A percentile compares a stretch with the other conserved stretches of the same genome.
Evolutionary conservation across 2,113 vertebrate species (phyloP).

Genomic region (Pterocles gutturalis): DNA sequence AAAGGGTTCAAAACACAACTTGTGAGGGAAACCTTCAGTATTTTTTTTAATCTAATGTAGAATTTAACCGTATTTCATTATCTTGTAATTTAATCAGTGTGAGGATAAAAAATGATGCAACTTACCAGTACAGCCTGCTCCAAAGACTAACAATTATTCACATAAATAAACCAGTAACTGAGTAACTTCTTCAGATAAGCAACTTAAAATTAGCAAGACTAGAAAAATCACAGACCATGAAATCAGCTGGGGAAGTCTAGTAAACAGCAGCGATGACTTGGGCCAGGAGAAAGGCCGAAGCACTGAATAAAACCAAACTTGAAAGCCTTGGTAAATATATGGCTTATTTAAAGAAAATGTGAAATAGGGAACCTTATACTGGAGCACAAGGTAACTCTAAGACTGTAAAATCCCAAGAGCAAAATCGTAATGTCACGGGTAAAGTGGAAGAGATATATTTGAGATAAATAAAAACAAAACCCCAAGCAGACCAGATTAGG

Average conservation of each 20-base stretch:
- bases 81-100: background rate
- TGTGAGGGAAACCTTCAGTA: background rate
- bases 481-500: background rate
- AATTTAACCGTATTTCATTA: background rate
- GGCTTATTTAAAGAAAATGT: background rate
- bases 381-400: background rate
- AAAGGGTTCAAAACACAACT: background rate
- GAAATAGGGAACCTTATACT: background rate
- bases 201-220: background rate
- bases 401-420: background rate
- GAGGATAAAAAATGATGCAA: background rate
- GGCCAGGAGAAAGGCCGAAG: background rate
- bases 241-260: background rate
- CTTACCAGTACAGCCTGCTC: background rate
- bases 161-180: background rate
- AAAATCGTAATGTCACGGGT: background rate
- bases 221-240: background rate
- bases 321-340: background rate
- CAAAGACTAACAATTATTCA: background rate
- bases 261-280: background rate
- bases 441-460: background rate
- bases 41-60: background rate
- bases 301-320: background rate
- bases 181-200: background rate
- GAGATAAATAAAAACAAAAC: background rate